These are phyloP conservation scores for Camponotus vicinus DNA, from an alignment of 1,140 invertebrate genomes.

Conservation along the genomic window DNA sequence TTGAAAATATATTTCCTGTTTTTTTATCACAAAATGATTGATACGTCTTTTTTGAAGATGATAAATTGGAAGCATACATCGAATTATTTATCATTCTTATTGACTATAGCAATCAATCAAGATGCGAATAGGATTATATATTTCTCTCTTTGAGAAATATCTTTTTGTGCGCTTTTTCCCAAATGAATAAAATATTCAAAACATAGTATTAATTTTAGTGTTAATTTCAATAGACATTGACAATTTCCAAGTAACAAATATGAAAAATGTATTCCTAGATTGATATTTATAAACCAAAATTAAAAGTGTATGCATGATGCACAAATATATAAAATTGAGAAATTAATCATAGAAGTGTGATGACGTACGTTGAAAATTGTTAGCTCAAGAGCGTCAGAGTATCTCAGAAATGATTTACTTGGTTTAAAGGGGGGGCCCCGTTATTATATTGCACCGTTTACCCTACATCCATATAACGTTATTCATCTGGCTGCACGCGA, in stretches of 20 bases:
- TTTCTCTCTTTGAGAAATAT: not conserved
- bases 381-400: not conserved
- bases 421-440: not conserved
- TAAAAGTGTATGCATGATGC: not conserved
- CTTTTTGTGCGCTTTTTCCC: not conserved
- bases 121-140: not conserved
- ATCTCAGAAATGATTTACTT: not conserved
- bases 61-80: not conserved
- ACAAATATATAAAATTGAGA: not conserved
- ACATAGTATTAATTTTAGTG: not conserved
- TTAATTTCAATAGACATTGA: not conserved
- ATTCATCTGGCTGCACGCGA: slow-evolving; percentile 44
- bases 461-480: slow-evolving; percentile 26
- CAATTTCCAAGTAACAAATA: not conserved
- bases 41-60: not conserved
- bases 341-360: not conserved
- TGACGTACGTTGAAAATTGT: not conserved
- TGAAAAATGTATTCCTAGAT: no score
- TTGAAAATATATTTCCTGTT: not conserved
- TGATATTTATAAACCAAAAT: not conserved
- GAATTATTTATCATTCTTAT: not conserved
- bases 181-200: not conserved
- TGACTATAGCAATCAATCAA: not conserved
- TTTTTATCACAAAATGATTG: not conserved
- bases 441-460: slow-evolving; percentile 37